Evolutionary conservation across 1,140 invertebrate species (phyloP), one percentile per base, ranked within the genome.

Genomic region (Aphelenchoides avenae): DNA sequence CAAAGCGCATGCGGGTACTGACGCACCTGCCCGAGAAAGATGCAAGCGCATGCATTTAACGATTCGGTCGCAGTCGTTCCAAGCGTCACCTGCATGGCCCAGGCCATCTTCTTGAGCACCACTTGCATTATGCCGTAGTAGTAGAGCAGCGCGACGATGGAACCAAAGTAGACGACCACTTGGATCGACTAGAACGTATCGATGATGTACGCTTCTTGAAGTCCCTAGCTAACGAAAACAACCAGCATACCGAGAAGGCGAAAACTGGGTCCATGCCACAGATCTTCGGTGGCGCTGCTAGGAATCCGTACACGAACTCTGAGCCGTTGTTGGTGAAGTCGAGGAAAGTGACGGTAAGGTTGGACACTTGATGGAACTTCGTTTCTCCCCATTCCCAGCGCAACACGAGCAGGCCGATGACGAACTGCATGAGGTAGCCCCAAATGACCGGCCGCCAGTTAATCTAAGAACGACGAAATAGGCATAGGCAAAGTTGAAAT

Each of bases 21-120:
- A 52, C 33, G 20, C 18, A n/a, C 11, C 7, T 30, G n/a, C 69
- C 90, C 89, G 2, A 94, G 78, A 71, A 93, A 93, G 13, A 90
- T 87, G 76, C 90, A 91, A 0, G 87, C 89, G 2, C 88, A 86
- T n/a, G 88, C 84, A 60, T 86, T 89, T 20, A 93, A 84, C 51
- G 89, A 91, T 79, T 95, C 91, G 44, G 88, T 89, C 11, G 90
- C 86, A 0, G 91, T 91, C 2, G 90, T 94, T 18, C 84, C 86
- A 70, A 93, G 81, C 2, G 86, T 79, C 41, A 69, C 43, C 64
- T 87, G 85, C 22, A 92, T 76, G 26, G 86, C 66, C 81, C 85
- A 86, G 7, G 89, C 89, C 24, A 94, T 70, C 76, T 86, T 88
- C n/a, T 85, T 71, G 13, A 92, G 85, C n/a, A 91, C 76, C 81